phyloP scores from a whole-genome alignment of 2,113 vertebrate species.

The Calyptommatus sinebrachiatus region DNA sequence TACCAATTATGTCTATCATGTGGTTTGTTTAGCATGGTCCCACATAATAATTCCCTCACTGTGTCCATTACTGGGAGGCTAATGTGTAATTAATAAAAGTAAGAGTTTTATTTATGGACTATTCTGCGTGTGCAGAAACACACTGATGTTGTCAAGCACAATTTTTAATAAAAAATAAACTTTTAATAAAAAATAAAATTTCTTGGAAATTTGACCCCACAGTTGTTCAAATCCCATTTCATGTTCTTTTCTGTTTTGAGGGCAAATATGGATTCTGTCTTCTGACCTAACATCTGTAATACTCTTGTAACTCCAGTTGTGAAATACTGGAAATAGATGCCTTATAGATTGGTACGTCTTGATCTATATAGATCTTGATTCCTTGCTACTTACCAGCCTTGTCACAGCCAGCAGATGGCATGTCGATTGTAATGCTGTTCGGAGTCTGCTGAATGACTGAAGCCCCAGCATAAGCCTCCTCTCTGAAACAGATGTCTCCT shows the following conservation, averaged over 20 bases:
- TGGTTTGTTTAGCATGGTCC: no score
- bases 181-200: neutral
- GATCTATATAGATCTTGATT: neutral
- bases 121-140: neutral
- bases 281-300: neutral
- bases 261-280: neutral
- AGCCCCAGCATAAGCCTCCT: constrained; percentile 5
- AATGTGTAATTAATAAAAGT: neutral
- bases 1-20: no score
- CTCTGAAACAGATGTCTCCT: constrained; percentile 30
- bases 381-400: neutral
- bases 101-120: neutral
- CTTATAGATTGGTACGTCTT: neutral
- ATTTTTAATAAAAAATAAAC: no score
- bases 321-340: neutral
- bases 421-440: neutral
- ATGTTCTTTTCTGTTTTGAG: neutral
- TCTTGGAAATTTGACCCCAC: neutral
- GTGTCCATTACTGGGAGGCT: neutral
- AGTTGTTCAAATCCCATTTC: neutral
- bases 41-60: no score
- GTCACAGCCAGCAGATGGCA: constrained; percentile 19
- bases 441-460: constrained; percentile 17
- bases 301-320: neutral
- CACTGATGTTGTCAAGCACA: neutral